phyloP scores from a whole-genome alignment of 1,140 invertebrate genomes.

The Brachionus angularis region DNA sequence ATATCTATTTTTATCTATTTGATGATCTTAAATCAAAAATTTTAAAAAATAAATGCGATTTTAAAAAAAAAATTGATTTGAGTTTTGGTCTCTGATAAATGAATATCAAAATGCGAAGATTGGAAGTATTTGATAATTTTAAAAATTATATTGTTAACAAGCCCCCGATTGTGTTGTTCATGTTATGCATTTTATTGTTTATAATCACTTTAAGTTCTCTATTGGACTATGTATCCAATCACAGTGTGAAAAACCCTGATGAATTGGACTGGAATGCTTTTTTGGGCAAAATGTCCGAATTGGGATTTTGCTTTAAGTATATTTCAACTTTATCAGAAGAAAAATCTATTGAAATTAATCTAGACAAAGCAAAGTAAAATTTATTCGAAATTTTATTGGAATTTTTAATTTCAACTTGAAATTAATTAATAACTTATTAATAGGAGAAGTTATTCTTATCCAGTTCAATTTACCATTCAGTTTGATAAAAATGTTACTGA shows the following conservation, averaged over 20 bases:
- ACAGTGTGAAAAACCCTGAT: constrained; percentile 9
- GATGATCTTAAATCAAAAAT: no score
- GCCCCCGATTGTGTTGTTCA: constrained; percentile 21
- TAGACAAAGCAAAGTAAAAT: constrained; percentile 7
- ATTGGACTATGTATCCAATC: not conserved
- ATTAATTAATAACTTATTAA: no score
- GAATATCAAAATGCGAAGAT: constrained; percentile 5
- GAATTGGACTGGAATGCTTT: constrained; percentile 35
- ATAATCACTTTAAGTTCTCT: not conserved
- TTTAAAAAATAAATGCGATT: no score
- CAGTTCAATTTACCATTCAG: not conserved
- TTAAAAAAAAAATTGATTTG: no score
- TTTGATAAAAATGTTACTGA: not conserved
- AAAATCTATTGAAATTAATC: not conserved
- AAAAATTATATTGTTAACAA: not conserved
- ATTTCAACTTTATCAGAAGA: not conserved
- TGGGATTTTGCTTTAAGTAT: constrained; percentile 10
- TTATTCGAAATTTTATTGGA: not conserved
- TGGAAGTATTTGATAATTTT: not conserved
- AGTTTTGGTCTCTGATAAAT: no score
- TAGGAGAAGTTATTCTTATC: constrained; percentile 25
- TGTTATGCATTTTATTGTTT: constrained; percentile 20
- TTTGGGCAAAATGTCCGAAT: not conserved
- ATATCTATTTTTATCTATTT: no score
- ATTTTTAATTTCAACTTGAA: no score